Evolutionary conservation across 2,113 vertebrate species (phyloP), one percentile per base, ranked within the genome.

Genomic region (Salvator merianae): DNA sequence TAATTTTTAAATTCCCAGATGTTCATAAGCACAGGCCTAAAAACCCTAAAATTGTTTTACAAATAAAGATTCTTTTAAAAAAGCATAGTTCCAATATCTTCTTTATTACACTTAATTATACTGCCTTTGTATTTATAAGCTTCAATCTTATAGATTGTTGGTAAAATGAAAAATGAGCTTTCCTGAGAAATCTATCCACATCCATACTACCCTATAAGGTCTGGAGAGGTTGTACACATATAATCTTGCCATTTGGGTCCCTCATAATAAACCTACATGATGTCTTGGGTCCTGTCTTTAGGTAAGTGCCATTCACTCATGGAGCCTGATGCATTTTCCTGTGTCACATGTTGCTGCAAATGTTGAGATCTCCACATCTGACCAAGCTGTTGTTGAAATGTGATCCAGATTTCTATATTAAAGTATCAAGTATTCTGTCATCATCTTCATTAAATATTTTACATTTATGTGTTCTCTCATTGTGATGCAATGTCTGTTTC

Each of bases 261-360:
- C 20, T 77, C 55, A n/a, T 76, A 47, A n/a, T 32, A 50, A 75
- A 18, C 28, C 43, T 30, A n/a, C 28, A n/a, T 50, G 38, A 65
- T 13, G 24, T 40, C 26, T 79, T 40, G 55, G 59, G 18, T n/a
- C 59, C 28, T 43, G 9, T 77, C 79, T 74, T 66, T 62, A 63
- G 6, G 83, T 88, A 62, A 22, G 47, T 22, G 16, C 9, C 36
- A 84, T 87, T 68, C 63, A 3, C 59, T 82, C 72, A 71, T 50
- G 70, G 62, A 66, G 68, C 70, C 40, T 43, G 43, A 84, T 55
- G 16, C 9, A 85, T 86, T 36, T 91, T 87, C 87, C 88, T 89
- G 14, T 1, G 86, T 88, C 88, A 63, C 43, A 89, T 91, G 89
- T 84, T 50, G 5, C 32, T 59, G 16, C 36, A 59, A 34, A 75